Evolutionary conservation across 2,797 vertebrate genomes (phyloP).

Genomic region (Coluber constrictor): DNA sequence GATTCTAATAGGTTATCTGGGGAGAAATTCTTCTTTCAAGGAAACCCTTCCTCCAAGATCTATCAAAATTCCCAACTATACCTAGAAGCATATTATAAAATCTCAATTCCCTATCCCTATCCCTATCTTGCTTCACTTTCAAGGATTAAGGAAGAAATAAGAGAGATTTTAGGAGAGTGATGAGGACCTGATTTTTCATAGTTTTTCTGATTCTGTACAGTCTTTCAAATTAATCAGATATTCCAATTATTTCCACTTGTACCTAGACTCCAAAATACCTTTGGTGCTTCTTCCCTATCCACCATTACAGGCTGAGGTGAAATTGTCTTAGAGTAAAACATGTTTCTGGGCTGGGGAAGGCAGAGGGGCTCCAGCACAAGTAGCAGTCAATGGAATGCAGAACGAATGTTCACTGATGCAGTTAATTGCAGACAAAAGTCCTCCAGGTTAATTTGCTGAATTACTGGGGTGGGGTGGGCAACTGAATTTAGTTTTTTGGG

Average conservation of each 20-base stretch:
- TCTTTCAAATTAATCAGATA: background rate
- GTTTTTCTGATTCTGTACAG: background rate
- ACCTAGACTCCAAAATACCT: background rate
- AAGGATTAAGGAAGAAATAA: background rate
- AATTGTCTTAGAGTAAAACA: background rate
- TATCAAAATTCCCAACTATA: background rate
- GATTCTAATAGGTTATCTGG: no score
- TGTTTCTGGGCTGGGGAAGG: background rate
- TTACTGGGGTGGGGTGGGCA: background rate
- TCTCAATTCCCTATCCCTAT: background rate
- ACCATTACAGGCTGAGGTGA: background rate
- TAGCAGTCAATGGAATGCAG: background rate
- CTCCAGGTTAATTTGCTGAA: background rate
- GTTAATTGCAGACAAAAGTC: background rate
- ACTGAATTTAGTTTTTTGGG: background rate
- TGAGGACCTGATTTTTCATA: background rate
- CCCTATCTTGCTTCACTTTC: background rate
- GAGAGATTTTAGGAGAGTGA: background rate
- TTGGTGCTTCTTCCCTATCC: background rate
- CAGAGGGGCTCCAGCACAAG: background rate
- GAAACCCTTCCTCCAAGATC: background rate
- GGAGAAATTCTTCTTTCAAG: background rate
- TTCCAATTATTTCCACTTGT: background rate
- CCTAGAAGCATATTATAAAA: background rate
- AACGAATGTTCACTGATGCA: background rate